Percentiles rank a stretch among this genome's conserved stretches.
Evolutionary conservation across 1,140 invertebrate genomes (phyloP).

Genomic region (Maconellicoccus hirsutus): DNA sequence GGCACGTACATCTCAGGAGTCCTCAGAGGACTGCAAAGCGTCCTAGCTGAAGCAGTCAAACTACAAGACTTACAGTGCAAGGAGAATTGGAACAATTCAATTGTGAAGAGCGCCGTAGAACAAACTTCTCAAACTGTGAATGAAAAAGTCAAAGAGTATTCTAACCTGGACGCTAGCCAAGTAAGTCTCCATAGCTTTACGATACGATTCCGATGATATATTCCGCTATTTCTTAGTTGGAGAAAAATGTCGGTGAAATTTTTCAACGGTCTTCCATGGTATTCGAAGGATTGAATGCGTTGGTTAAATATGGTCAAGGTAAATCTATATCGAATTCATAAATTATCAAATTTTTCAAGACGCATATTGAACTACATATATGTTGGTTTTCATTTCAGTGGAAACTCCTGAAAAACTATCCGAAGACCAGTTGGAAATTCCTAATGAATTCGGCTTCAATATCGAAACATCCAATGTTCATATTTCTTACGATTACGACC

Average conservation of each 20-base stretch:
- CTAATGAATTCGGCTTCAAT: background rate
- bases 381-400: no score
- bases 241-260: conserved; percentile 31
- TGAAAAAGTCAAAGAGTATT: conserved; percentile 30
- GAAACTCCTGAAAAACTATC: no score
- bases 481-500: background rate
- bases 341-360: background rate
- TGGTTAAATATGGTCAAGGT: conserved; percentile 29
- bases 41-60: conserved; percentile 44
- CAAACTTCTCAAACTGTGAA: conserved; percentile 20
- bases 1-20: conserved; percentile 36
- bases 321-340: conserved; percentile 11
- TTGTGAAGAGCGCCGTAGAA: conserved; percentile 39
- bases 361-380: no score
- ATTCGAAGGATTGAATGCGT: conserved; percentile 33
- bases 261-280: conserved; percentile 35
- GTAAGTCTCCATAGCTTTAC: conserved; percentile 28
- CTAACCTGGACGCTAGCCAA: conserved; percentile 28
- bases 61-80: conserved; percentile 43
- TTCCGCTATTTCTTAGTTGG: conserved; percentile 26
- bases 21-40: conserved; percentile 46
- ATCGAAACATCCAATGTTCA: background rate
- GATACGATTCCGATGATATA: conserved; percentile 29
- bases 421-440: background rate
- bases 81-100: conserved; percentile 50